Evolutionary conservation across 2,888 invertebrate species (phyloP).

Genomic region (Cheiracanthium punctorium): DNA sequence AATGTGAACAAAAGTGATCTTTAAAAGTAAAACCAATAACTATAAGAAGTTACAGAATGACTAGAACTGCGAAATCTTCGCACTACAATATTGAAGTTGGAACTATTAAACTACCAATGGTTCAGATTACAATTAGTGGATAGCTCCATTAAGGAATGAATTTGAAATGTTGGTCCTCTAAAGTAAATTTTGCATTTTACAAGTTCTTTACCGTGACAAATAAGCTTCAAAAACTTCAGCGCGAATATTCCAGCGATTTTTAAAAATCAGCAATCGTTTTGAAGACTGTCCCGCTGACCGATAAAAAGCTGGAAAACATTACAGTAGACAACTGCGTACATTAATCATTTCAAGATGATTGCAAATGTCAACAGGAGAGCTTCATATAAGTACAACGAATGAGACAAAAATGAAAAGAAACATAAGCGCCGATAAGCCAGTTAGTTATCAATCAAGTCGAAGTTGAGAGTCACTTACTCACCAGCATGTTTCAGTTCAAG

Average conservation of each 20-base stretch:
- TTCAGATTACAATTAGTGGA: too few relatives aligned
- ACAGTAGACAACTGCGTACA: not conserved
- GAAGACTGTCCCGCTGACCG: not conserved
- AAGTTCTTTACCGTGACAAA: too few relatives aligned
- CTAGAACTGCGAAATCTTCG: too few relatives aligned
- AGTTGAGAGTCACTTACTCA: not conserved
- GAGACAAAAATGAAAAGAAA: constrained; percentile 2
- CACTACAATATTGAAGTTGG: too few relatives aligned
- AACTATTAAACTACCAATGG: too few relatives aligned
- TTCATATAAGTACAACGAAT: not conserved
- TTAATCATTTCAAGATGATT: constrained; percentile 17
- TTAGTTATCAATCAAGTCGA: constrained; percentile 5
- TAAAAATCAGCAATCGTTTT: not conserved
- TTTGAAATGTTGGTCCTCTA: too few relatives aligned
- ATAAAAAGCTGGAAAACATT: not conserved
- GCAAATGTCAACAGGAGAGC: constrained; percentile 4
- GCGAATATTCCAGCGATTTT: not conserved
- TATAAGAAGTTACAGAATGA: too few relatives aligned
- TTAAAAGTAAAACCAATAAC: too few relatives aligned
- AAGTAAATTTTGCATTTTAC: too few relatives aligned
- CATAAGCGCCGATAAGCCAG: constrained; percentile 2
- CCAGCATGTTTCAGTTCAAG: not conserved
- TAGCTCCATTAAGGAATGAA: too few relatives aligned
- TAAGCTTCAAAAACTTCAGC: not conserved
- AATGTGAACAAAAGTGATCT: too few relatives aligned